phyloP scores from a whole-genome alignment of 2,888 invertebrate genomes.

The Leucania comma region DNA sequence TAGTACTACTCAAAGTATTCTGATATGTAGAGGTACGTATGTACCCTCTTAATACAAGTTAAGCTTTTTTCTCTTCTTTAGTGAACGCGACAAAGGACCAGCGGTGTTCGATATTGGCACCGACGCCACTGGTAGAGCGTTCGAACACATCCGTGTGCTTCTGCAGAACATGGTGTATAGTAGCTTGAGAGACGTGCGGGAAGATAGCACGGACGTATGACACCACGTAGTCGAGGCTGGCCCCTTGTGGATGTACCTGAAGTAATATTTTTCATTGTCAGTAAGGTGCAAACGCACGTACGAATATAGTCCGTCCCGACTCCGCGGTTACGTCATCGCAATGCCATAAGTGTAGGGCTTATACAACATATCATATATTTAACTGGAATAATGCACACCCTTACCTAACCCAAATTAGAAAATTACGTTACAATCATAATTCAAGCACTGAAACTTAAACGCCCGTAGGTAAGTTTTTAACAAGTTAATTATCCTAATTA shows the following conservation, averaged over 20 bases:
- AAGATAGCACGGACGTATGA: conserved; percentile 97
- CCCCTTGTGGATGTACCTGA: conserved; percentile 97
- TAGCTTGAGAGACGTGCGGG: conserved; percentile 93
- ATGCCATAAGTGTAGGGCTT: too few species aligned
- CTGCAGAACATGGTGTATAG: conserved; percentile 94
- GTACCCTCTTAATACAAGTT: conserved; percentile 1
- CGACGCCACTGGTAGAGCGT: conserved; percentile 94
- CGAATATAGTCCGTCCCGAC: too few species aligned
- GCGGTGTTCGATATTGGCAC: conserved; percentile 95
- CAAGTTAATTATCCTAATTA: too few species aligned
- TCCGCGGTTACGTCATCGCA: too few species aligned
- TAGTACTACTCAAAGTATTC: conserved; percentile 44
- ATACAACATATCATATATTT: too few species aligned
- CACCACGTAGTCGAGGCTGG: conserved; percentile 97
- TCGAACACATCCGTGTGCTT: conserved; percentile 95
- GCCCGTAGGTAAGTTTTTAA: too few species aligned
- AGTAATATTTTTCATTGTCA: conserved; percentile 7
- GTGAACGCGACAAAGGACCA: conserved; percentile 96
- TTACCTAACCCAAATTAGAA: too few species aligned
- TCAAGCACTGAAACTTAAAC: too few species aligned
- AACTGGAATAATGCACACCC: too few species aligned
- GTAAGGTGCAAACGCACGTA: not conserved
- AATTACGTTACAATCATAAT: too few species aligned
- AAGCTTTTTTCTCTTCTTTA: conserved; percentile 51
- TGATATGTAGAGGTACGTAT: conserved; percentile 59